Conservation (phyloP, 2,797 vertebrate species). For the Smutsia gigantea region DNA sequence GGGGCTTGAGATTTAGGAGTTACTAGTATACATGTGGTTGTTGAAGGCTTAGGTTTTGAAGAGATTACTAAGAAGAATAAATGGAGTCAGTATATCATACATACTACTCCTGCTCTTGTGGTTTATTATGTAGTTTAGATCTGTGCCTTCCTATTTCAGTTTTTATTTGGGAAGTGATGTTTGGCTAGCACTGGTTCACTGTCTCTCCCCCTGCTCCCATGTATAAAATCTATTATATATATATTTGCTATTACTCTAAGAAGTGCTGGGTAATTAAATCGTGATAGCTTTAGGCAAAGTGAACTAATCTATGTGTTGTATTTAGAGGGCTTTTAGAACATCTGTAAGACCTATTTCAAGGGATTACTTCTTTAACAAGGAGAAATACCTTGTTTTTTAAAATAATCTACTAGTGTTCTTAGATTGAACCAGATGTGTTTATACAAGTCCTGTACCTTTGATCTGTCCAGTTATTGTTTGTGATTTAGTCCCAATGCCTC, state of each 20-base stretch:
- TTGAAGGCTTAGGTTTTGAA: not conserved
- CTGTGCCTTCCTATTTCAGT: not conserved
- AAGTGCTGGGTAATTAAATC: constrained; percentile 3
- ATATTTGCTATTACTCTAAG: constrained; percentile 23
- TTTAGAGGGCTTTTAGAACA: constrained; percentile 31
- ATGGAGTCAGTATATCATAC: not conserved
- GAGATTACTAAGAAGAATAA: constrained; percentile 15
- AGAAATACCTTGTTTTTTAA: constrained; percentile 24
- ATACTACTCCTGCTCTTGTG: not conserved
- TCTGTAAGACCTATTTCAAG: constrained; percentile 12
- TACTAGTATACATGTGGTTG: not conserved
- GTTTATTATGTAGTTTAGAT: constrained; percentile 16
- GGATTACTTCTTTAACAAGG: constrained; percentile 31
- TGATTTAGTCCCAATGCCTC: not conserved
- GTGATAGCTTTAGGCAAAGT: not conserved
- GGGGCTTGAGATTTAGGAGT: not conserved
- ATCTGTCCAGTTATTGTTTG: not conserved
- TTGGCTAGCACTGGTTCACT: not conserved
- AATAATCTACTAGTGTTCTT: constrained; percentile 31
- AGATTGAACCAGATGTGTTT: constrained; percentile 29
- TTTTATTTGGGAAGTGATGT: constrained; percentile 22
- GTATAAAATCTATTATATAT: not conserved
- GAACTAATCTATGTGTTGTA: not conserved
- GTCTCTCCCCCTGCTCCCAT: not conserved
- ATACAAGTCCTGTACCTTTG: not conserved